phyloP scores from a whole-genome alignment of 2,888 invertebrate genomes.

The Sminthurides aquaticus region DNA sequence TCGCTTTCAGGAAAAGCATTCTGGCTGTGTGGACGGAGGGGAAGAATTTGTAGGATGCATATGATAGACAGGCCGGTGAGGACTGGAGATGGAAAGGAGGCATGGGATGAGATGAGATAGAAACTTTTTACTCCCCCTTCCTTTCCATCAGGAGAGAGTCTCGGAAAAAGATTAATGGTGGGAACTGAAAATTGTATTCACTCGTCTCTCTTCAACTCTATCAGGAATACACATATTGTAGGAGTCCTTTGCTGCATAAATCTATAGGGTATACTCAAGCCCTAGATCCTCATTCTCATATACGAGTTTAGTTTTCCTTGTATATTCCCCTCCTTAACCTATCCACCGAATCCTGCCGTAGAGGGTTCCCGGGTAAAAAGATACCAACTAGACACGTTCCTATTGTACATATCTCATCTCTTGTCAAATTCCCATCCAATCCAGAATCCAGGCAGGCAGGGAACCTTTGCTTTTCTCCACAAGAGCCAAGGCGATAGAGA shows the following conservation, averaged over 20 bases:
- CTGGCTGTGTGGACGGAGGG: background rate
- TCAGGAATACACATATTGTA: slow-evolving; percentile 1
- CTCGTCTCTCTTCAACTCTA: slow-evolving; percentile 20
- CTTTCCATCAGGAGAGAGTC: slow-evolving; percentile 30
- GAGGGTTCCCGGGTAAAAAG: background rate
- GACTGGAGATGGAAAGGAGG: slow-evolving; percentile 1
- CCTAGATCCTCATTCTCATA: no score
- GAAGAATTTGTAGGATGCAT: slow-evolving; percentile 3
- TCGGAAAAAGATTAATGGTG: slow-evolving; percentile 35
- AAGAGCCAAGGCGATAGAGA: no score
- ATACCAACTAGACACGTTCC: background rate
- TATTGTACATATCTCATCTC: background rate
- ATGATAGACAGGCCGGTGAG: background rate
- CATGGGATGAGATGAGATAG: slow-evolving; percentile 12
- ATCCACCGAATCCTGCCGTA: no score
- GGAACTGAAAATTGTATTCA: slow-evolving; percentile 33
- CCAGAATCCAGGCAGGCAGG: background rate
- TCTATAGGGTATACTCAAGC: no score
- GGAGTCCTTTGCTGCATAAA: no score
- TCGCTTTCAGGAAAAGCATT: no score
- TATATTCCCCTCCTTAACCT: no score
- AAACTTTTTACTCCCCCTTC: slow-evolving; percentile 19
- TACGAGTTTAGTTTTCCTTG: no score
- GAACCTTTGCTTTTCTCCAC: no score
- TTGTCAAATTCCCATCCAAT: background rate